A percentile compares a stretch with the other conserved stretches of the same genome.
Conservation (phyloP, 2,888 invertebrate genomes). For the Plusia festucae region DNA sequence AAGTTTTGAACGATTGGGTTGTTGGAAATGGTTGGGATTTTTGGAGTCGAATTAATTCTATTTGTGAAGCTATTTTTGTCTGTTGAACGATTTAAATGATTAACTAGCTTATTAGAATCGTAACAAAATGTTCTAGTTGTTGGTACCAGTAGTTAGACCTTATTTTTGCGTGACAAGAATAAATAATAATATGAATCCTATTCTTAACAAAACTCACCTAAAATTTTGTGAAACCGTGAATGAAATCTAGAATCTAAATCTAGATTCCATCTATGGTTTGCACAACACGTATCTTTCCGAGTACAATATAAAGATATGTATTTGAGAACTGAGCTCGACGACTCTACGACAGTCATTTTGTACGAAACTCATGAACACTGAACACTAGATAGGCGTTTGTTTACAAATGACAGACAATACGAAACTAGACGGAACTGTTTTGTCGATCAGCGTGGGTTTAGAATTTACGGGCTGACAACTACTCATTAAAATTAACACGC, state of each 20-base stretch:
- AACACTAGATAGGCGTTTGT: constrained; percentile 20
- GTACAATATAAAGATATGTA: background rate
- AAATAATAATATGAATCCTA: too few species aligned
- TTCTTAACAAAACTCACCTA: too few species aligned
- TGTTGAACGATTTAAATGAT: background rate
- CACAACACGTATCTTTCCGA: too few species aligned
- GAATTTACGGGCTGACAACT: constrained; percentile 18
- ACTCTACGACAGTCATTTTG: background rate
- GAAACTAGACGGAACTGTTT: constrained; percentile 12
- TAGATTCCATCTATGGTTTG: too few species aligned
- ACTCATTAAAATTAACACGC: constrained; percentile 30
- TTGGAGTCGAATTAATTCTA: constrained; percentile 7
- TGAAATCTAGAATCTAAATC: too few species aligned
- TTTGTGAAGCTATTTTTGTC: background rate
- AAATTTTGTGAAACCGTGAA: too few species aligned
- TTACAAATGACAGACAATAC: constrained; percentile 7
- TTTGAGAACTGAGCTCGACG: background rate
- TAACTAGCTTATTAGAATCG: too few species aligned
- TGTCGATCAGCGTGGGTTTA: constrained; percentile 30
- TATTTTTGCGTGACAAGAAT: too few species aligned
- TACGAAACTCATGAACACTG: background rate
- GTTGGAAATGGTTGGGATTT: constrained; percentile 25
- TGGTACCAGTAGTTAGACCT: too few species aligned
- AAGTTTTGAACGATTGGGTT: constrained; percentile 47
- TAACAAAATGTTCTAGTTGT: too few species aligned